Evolutionary conservation across 2,888 invertebrate species (phyloP).

Genomic region (Drosophila fulvimacula): DNA sequence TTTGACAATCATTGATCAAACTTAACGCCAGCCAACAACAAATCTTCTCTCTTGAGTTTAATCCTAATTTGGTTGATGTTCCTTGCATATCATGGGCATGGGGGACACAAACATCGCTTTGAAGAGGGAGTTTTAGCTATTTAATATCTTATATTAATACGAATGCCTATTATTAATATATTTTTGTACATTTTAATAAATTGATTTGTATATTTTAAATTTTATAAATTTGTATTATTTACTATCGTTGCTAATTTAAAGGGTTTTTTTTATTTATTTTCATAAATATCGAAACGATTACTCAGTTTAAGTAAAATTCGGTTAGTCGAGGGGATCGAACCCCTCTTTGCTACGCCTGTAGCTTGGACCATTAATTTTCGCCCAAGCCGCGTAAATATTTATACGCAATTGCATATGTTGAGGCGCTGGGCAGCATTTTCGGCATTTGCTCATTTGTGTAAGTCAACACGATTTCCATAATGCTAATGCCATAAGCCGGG

Average conservation of each 20-base stretch:
- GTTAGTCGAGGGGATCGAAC: too few relatives aligned
- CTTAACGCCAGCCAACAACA: neutral
- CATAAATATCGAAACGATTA: too few relatives aligned
- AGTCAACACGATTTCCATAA: constrained; percentile 78
- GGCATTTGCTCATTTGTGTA: constrained; percentile 74
- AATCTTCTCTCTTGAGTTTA: neutral
- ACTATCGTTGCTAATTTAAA: too few relatives aligned
- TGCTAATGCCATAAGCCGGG: constrained; percentile 39
- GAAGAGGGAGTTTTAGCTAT: neutral
- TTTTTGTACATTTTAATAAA: too few relatives aligned
- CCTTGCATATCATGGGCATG: neutral
- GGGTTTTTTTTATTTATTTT: too few relatives aligned
- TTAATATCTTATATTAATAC: neutral
- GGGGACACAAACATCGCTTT: neutral
- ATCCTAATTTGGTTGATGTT: neutral
- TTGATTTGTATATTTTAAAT: too few relatives aligned
- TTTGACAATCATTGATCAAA: constrained; percentile 43
- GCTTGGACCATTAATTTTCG: constrained; percentile 63
- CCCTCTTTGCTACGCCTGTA: constrained; percentile 17
- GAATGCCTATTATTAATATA: neutral
- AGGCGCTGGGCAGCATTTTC: constrained; percentile 47
- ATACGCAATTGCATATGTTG: constrained; percentile 68
- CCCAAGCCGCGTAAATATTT: constrained; percentile 73
- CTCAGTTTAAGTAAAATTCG: too few relatives aligned
- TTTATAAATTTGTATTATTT: too few relatives aligned